Conservation (phyloP, 2,113 vertebrate species). For the Poicephalus meyeri region DNA sequence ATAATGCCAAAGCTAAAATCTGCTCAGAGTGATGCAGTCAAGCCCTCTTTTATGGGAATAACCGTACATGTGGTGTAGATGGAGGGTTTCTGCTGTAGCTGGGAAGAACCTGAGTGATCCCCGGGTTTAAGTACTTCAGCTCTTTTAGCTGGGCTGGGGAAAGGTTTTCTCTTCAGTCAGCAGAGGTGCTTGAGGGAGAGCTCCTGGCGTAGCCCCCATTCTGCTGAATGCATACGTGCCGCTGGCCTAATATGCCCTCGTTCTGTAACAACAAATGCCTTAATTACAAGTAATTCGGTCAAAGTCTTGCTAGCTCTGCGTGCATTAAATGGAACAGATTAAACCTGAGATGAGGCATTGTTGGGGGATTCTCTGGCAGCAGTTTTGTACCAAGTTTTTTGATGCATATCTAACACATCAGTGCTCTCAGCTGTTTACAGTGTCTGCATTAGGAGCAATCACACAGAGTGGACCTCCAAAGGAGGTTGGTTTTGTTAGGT, state of each 20-base stretch:
- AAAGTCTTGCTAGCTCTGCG: background rate
- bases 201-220: background rate
- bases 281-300: conserved; percentile 46
- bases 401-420: background rate
- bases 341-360: background rate
- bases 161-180: background rate
- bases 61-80: background rate
- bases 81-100: background rate
- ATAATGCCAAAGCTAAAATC: background rate
- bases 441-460: background rate
- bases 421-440: background rate
- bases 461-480: background rate
- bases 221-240: background rate
- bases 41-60: background rate
- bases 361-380: background rate
- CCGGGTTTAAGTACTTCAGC: background rate
- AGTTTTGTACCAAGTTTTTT: background rate
- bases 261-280: background rate
- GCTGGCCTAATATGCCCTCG: background rate
- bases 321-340: conserved; percentile 1
- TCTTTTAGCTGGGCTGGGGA: background rate
- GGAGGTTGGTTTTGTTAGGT: background rate
- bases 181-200: background rate
- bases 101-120: background rate
- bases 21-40: background rate